Conservation (phyloP, 2,113 vertebrate species). For the Ploceus nigricollis region DNA sequence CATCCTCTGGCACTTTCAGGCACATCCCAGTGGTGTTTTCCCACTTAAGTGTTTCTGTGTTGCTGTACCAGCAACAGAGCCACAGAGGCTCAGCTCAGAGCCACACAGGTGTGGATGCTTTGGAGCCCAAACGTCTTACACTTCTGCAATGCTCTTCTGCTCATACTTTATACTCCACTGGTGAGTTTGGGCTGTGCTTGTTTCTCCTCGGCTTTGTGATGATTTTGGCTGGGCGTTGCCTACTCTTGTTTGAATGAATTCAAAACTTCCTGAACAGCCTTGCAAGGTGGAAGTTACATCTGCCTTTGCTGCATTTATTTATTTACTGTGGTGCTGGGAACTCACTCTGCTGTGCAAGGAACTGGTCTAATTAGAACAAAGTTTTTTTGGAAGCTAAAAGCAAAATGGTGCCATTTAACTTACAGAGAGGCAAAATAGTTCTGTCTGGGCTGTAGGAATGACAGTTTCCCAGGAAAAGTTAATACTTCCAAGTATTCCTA, state of each 20-base stretch:
- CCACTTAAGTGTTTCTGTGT: neutral
- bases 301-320: neutral
- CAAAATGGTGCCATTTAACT: neutral
- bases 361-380: neutral
- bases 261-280: neutral
- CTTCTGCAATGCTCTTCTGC: neutral
- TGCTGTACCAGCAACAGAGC: no score
- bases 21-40: neutral
- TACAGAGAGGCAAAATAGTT: neutral
- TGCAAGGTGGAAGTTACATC: neutral
- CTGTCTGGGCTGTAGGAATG: neutral
- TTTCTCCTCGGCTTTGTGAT: neutral
- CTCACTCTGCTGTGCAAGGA: neutral
- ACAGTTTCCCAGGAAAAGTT: neutral
- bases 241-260: neutral
- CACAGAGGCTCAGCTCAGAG: neutral
- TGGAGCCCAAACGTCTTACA: neutral
- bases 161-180: rapidly evolving
- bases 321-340: neutral
- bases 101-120: neutral
- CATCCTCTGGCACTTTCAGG: neutral
- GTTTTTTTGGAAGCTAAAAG: neutral
- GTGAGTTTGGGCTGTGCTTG: neutral
- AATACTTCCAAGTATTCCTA: neutral
- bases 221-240: neutral